Percentiles rank a stretch among this genome's conserved stretches.
phyloP scores from a whole-genome alignment of 1,140 invertebrate species.

The Drosophila tani region DNA sequence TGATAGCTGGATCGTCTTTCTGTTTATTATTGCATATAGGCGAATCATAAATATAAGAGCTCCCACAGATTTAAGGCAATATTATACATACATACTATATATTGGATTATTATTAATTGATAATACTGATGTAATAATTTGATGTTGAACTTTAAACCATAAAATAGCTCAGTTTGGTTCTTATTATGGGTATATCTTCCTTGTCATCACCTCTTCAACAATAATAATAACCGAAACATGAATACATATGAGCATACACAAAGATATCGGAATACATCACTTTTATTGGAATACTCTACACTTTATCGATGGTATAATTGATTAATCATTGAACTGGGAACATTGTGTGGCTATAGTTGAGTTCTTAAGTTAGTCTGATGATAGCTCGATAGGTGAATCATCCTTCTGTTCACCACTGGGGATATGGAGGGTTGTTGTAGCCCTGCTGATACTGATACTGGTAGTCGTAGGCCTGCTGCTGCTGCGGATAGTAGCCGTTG shows the following conservation, averaged over 20 bases:
- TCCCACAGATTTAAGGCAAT: background rate
- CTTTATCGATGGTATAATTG: conserved; percentile 19
- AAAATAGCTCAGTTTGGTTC: too few species aligned
- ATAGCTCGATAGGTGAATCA: background rate
- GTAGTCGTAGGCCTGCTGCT: conserved; percentile 62
- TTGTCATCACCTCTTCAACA: too few species aligned
- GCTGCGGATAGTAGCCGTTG: conserved; percentile 61
- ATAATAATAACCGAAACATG: background rate
- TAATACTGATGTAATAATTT: background rate
- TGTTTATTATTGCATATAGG: too few species aligned
- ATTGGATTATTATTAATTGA: background rate
- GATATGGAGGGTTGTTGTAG: conserved; percentile 61
- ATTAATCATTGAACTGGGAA: conserved; percentile 3
- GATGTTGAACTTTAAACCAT: background rate
- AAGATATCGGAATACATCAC: background rate
- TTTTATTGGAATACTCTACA: conserved; percentile 18
- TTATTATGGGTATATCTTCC: too few species aligned
- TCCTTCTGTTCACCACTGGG: conserved; percentile 34
- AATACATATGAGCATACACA: background rate
- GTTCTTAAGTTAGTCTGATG: conserved; percentile 6
- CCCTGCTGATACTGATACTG: conserved; percentile 50
- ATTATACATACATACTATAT: too few species aligned
- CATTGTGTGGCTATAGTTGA: conserved; percentile 1
- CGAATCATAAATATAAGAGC: background rate
- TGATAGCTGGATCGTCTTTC: too few species aligned